Conservation (phyloP, 2,797 vertebrate species). For the Sternarchorhynchus goeldii region DNA sequence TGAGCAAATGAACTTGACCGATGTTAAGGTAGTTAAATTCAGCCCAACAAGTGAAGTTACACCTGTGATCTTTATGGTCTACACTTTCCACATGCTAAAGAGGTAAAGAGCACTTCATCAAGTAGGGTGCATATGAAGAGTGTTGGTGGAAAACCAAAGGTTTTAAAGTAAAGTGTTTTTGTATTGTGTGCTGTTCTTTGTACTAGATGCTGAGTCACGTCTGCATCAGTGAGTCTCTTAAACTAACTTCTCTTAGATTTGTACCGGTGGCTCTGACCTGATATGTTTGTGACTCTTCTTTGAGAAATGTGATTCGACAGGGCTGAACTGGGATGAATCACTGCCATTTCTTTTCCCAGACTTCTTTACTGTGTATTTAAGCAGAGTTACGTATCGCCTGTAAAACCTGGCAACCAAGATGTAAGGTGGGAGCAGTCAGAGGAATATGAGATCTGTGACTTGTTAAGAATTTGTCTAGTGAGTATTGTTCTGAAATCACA, state of each 20-base stretch:
- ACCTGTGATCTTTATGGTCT: too few relatives aligned
- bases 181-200: not conserved
- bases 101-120: not conserved
- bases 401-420: not conserved
- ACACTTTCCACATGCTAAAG: not conserved
- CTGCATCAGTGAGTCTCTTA: slow-evolving; percentile 5
- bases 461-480: too few relatives aligned
- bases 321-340: slow-evolving; percentile 22
- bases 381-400: not conserved
- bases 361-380: slow-evolving; percentile 12
- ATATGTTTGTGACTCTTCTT: slow-evolving; percentile 1
- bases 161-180: not conserved
- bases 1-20: too few relatives aligned
- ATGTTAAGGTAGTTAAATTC: too few relatives aligned
- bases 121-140: not conserved
- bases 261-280: slow-evolving; percentile 19
- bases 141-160: not conserved
- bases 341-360: not conserved
- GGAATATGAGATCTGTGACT: not conserved
- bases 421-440: not conserved
- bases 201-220: slow-evolving; percentile 26
- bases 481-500: too few relatives aligned
- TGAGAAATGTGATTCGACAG: slow-evolving; percentile 19
- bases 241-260: slow-evolving; percentile 18
- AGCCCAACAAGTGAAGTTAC: too few relatives aligned